Base-by-base conservation (phyloP, 2,797 vertebrate species). In the Oreochromis grahami region DNA sequence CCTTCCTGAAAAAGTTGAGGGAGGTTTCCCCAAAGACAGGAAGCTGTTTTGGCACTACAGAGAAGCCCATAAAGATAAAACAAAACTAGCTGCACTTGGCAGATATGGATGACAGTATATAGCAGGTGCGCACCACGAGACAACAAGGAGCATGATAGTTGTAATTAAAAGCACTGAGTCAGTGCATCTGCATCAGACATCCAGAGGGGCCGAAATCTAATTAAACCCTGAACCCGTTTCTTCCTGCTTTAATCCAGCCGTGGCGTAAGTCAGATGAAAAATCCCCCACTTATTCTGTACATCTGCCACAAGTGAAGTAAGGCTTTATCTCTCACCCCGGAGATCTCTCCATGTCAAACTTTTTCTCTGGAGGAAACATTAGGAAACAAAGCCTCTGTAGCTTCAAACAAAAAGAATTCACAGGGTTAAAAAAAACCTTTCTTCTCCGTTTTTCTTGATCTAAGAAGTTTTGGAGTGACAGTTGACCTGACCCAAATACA, bases 401-500 rank as follows among this genome's bases (percentile, higher is more conserved):
- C 26, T 84, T 81, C 53, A 72, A 79, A 77, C 38, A 82, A 84
- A 86, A 79, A 41, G 13, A 80, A 68, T 50, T 58, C 29, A 76
- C 36, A 52, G 34, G 45, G 17, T 29, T 10, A 13, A 55, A 68
- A 60, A 50, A 50, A 45, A 0, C 12, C 13, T 12, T 70, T 72
- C 63, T 50, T 56, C 17, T 24, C 21, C 63, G 68, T 79, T 78
- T 77, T 21, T 82, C 10, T 80, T 88, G 76, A 89, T 88, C 79
- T 82, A 70, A 90, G 81, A 36, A 14, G 8, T 80, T 84, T 55
- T 60, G 21, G 34, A 86, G 82, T 86, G 89, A 92, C 92, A 94
- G 88, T 88, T 78, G 52, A 84, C 58, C 82, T 91, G 91, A 93
- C 92, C 90, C 86, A 91, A 84, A 95, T 89, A 84, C 84, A 89